phyloP scores from a whole-genome alignment of 2,888 invertebrate species.

The Patella depressa region DNA sequence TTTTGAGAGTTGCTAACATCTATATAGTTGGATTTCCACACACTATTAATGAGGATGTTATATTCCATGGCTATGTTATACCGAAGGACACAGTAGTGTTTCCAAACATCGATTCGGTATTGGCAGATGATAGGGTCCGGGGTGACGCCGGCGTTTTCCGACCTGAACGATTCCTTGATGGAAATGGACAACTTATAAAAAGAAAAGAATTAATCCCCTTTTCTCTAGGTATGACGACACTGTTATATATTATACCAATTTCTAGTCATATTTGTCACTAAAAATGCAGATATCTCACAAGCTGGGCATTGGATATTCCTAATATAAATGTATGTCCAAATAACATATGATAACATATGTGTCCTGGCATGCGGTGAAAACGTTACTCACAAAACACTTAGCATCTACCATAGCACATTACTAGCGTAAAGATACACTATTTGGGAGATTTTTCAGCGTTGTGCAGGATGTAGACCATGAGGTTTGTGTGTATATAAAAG shows the following conservation, averaged over 20 bases:
- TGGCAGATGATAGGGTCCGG: slow-evolving; percentile 47
- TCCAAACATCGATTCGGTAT: slow-evolving; percentile 49
- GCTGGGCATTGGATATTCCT: slow-evolving; percentile 34
- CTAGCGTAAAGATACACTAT: too few species aligned
- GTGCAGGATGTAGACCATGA: too few species aligned
- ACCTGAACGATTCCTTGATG: slow-evolving; percentile 54
- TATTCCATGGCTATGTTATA: slow-evolving; percentile 55
- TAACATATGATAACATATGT: too few species aligned
- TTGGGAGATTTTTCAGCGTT: too few species aligned
- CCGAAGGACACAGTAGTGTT: slow-evolving; percentile 52
- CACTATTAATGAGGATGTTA: slow-evolving; percentile 46
- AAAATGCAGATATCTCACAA: slow-evolving; percentile 49
- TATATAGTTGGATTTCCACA: slow-evolving; percentile 48
- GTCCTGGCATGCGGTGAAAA: too few species aligned
- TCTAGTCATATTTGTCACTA: slow-evolving; percentile 41
- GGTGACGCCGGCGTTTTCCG: slow-evolving; percentile 47
- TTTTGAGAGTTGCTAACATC: slow-evolving; percentile 48
- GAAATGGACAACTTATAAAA: slow-evolving; percentile 26
- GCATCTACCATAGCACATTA: too few species aligned
- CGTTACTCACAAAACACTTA: too few species aligned
- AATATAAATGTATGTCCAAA: too few species aligned
- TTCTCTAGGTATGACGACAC: slow-evolving; percentile 40
- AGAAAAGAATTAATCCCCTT: slow-evolving; percentile 42
- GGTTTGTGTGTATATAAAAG: too few species aligned
- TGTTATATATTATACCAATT: slow-evolving; percentile 13